Evolutionary conservation across 2,113 vertebrate species (phyloP).

Genomic region (Gymnocephalus cernua): DNA sequence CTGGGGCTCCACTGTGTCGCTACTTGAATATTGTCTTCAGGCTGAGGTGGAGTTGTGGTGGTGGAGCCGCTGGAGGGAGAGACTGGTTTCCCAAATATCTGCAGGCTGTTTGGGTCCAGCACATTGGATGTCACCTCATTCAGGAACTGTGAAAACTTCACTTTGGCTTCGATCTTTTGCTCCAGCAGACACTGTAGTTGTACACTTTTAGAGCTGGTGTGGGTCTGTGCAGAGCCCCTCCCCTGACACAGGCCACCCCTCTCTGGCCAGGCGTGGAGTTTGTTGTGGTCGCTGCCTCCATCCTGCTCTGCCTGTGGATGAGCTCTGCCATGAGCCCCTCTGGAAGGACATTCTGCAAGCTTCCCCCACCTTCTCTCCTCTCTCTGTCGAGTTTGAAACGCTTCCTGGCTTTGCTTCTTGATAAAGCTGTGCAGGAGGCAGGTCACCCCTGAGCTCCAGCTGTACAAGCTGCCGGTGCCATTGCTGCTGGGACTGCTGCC

Average conservation of each 20-base stretch:
- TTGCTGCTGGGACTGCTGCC: constrained; percentile 64
- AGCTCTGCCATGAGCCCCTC: constrained; percentile 15
- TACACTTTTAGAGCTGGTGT: background rate
- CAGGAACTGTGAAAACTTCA: constrained; percentile 91
- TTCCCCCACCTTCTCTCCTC: constrained; percentile 13
- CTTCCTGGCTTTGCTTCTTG: constrained; percentile 74
- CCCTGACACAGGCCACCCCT: constrained; percentile 46
- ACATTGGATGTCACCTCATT: constrained; percentile 89
- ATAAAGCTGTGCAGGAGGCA: constrained; percentile 69
- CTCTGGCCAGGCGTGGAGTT: constrained; percentile 16
- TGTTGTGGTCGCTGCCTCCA: constrained; percentile 38
- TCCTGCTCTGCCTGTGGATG: constrained; percentile 36
- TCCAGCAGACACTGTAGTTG: constrained; percentile 77
- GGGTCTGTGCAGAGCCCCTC: constrained; percentile 64
- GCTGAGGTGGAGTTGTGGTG: constrained; percentile 25
- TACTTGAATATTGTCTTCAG: constrained; percentile 37
- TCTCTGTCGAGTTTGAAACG: constrained; percentile 64
- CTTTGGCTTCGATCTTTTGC: constrained; percentile 82
- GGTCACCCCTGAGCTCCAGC: constrained; percentile 67
- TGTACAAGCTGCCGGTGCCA: constrained; percentile 34
- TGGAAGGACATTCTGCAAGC: constrained; percentile 3
- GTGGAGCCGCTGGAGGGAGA: constrained; percentile 46
- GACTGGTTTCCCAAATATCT: constrained; percentile 74
- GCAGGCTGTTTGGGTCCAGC: constrained; percentile 83
- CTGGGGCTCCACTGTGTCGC: constrained; percentile 16